Base-by-base conservation (phyloP, 2,113 vertebrate species). In the Peromyscus leucopus region DNA sequence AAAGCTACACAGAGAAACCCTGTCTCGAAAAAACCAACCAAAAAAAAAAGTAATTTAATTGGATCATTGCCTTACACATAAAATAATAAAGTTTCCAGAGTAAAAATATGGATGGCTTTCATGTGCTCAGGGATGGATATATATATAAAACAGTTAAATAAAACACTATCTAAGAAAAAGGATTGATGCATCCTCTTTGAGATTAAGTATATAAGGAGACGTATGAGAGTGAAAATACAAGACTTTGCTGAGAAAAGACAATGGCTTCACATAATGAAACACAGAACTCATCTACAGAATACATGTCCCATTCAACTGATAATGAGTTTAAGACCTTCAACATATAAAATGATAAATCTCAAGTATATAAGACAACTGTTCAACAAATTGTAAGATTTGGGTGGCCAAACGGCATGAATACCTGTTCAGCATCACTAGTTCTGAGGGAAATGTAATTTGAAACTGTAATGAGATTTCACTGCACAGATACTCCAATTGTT, bases 41-140 rank as follows among this genome's bases (percentile, higher is more conserved):
- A n/a, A n/a, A n/a, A n/a, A n/a, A n/a, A 96, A 61, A 74, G 51
- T 90, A 42, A 42, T 87, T 90, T 90, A 59, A 36, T 72, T 84
- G 17, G 24, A 59, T 88, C 59, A 89, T 59, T 94, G 4, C 85
- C 5, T 2, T 79, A 89, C 84, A 89, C 80, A 69, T 75, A 55
- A 93, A 85, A 51, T 48, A 92, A 92, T 88, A 78, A 90, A 84
- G 0, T 2, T 72, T 90, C 33, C 12, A 65, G 19, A 86, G 93
- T 89, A 93, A 85, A 93, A 91, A 21, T 39, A 82, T 31, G 57
- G 3, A 59, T 72, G 4, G 7, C 65, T 46, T 95, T 78, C 3
- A 72, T 78, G 8, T 87, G 19, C 33, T 80, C 65, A 22, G 86
- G 28, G 28, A 10, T 11, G 42, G 42, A 11, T 10, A 31, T 42